These are phyloP conservation scores for Scytalopus superciliaris DNA, from an alignment of 2,113 vertebrate species.

Conservation along the genomic window DNA sequence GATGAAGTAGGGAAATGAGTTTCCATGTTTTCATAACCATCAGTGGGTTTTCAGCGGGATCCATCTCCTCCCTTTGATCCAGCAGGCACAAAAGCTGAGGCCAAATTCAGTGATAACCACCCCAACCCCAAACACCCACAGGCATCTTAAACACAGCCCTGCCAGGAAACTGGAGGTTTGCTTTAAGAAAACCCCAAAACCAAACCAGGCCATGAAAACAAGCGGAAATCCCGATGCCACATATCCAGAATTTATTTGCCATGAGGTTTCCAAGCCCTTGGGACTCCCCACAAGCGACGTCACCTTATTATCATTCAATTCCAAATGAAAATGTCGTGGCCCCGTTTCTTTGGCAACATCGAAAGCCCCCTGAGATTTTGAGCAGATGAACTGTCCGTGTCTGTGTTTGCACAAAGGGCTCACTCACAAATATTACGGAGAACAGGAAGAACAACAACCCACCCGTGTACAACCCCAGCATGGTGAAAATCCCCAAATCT, in stretches of 20 bases:
- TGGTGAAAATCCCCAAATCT: background rate
- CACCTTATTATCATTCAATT: background rate
- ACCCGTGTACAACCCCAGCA: rapidly evolving
- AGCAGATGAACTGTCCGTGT: background rate
- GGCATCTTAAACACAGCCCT: background rate
- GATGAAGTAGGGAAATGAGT: background rate
- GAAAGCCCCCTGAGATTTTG: background rate
- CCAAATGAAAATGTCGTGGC: rapidly evolving
- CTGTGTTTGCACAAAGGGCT: background rate
- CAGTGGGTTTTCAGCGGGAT: background rate
- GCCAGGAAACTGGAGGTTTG: background rate
- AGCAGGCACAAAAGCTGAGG: background rate
- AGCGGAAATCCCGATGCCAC: background rate
- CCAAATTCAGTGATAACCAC: background rate
- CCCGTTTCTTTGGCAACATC: background rate
- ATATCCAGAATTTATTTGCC: background rate
- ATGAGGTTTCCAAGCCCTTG: background rate
- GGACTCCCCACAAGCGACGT: rapidly evolving
- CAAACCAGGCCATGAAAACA: background rate
- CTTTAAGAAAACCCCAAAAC: background rate
- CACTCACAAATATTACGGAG: rapidly evolving
- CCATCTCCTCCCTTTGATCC: background rate
- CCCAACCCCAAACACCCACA: background rate
- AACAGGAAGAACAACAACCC: background rate
- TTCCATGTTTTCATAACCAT: background rate